phyloP scores from a whole-genome alignment of 2,113 vertebrate species.

The Mobula birostris region DNA sequence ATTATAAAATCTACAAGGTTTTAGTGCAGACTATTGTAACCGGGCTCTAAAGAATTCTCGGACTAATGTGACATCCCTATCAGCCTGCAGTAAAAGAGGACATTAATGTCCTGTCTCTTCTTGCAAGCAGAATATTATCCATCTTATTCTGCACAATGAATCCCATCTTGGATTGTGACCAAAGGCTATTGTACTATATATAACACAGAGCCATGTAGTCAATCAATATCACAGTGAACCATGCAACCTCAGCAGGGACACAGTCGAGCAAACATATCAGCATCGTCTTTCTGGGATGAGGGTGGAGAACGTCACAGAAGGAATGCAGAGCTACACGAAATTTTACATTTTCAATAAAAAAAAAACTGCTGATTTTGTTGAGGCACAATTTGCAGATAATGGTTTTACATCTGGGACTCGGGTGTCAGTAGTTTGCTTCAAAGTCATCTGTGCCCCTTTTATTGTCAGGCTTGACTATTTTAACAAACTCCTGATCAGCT shows the following conservation, averaged over 20 bases:
- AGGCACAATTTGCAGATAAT: background rate
- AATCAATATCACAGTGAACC: conserved; percentile 12
- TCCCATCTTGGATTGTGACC: conserved; percentile 2
- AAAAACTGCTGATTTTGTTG: background rate
- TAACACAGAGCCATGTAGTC: background rate
- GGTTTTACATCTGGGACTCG: background rate
- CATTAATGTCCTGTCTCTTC: background rate
- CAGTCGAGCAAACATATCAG: background rate
- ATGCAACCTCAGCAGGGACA: background rate
- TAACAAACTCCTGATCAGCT: no score
- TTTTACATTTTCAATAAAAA: background rate
- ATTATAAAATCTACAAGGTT: background rate
- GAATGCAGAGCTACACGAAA: background rate
- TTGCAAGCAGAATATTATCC: background rate
- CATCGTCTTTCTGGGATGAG: background rate
- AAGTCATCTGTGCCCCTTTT: no score
- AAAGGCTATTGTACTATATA: conserved; percentile 20
- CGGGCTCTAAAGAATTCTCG: background rate
- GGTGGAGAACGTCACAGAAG: background rate
- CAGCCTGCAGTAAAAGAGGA: background rate
- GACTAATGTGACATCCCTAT: background rate
- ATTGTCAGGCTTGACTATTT: no score
- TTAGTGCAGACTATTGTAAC: background rate
- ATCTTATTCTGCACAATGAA: conserved; percentile 10
- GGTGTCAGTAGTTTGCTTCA: no score